phyloP scores from a whole-genome alignment of 2,113 vertebrate genomes.

The Corythaixoides concolor region DNA sequence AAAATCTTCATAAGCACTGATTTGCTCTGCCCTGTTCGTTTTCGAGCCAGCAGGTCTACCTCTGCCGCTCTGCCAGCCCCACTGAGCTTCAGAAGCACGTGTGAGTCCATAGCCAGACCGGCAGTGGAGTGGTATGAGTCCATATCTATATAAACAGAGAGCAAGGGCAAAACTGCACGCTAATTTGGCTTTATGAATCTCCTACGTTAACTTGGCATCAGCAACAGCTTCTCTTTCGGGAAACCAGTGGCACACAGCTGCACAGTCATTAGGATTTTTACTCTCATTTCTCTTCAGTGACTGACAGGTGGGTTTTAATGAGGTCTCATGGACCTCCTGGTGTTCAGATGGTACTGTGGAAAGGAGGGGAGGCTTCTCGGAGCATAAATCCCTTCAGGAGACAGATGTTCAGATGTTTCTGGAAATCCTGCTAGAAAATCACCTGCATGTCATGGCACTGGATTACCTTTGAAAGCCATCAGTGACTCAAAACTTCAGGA shows the following conservation, averaged over 20 bases:
- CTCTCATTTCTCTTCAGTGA: not conserved
- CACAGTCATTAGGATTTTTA: not conserved
- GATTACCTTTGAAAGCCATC: not conserved
- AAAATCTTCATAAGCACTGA: not conserved
- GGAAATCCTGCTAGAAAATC: not conserved
- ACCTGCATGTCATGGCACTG: not conserved
- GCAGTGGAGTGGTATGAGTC: not conserved
- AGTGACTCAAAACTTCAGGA: not conserved
- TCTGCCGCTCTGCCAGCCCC: not conserved
- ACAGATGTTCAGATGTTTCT: not conserved
- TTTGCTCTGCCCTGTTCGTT: not conserved
- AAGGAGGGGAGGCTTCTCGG: not conserved
- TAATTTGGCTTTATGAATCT: not conserved
- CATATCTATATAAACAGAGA: accelerated
- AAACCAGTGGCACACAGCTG: not conserved
- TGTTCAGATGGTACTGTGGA: not conserved
- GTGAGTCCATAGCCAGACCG: accelerated
- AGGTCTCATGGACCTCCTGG: not conserved
- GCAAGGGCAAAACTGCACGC: not conserved
- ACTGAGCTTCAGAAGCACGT: accelerated
- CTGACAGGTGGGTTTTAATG: not conserved
- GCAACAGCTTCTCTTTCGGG: not conserved
- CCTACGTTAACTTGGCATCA: not conserved
- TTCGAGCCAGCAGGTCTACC: not conserved
- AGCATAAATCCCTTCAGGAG: not conserved